These are phyloP conservation scores for Hirtodrosophila alboralis DNA, from an alignment of 2,888 invertebrate species.

Conservation along the genomic window DNA sequence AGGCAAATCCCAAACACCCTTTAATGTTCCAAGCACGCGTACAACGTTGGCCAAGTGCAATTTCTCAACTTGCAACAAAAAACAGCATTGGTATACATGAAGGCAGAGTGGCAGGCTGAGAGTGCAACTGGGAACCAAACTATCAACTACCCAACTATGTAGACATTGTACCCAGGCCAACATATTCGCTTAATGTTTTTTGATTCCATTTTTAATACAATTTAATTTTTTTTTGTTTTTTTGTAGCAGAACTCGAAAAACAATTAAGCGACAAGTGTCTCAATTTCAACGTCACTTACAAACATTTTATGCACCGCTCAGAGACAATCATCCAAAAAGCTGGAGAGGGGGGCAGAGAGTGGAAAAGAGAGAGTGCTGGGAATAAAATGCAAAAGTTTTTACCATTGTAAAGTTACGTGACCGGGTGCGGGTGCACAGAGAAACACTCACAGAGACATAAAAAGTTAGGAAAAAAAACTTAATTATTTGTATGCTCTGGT, in stretches of 20 bases:
- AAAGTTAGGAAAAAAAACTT: constrained; percentile 73
- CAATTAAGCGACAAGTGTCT: constrained; percentile 81
- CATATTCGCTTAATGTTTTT: constrained; percentile 59
- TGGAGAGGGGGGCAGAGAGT: neutral
- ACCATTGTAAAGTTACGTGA: constrained; percentile 69
- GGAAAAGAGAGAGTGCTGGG: constrained; percentile 13
- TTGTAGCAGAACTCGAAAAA: constrained; percentile 73
- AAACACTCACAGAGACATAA: constrained; percentile 19
- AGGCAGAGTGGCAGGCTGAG: neutral
- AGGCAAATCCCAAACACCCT: constrained; percentile 59
- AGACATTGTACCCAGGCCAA: constrained; percentile 45
- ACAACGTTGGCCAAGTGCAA: constrained; percentile 57
- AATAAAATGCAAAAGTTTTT: constrained; percentile 75
- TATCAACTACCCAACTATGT: constrained; percentile 26
- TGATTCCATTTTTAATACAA: constrained; percentile 31
- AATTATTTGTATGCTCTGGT: constrained; percentile 65
- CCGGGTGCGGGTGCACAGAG: constrained; percentile 41
- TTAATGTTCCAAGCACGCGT: constrained; percentile 66
- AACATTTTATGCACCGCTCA: constrained; percentile 78
- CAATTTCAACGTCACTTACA: constrained; percentile 80
- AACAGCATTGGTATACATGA: constrained; percentile 18
- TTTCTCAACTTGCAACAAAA: constrained; percentile 65
- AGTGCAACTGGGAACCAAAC: constrained; percentile 5
- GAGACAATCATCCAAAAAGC: constrained; percentile 35
- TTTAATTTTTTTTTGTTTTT: constrained; percentile 12